These are phyloP conservation scores for Callimorpha dominula DNA, from an alignment of 2,888 invertebrate species.

Conservation along the genomic window DNA sequence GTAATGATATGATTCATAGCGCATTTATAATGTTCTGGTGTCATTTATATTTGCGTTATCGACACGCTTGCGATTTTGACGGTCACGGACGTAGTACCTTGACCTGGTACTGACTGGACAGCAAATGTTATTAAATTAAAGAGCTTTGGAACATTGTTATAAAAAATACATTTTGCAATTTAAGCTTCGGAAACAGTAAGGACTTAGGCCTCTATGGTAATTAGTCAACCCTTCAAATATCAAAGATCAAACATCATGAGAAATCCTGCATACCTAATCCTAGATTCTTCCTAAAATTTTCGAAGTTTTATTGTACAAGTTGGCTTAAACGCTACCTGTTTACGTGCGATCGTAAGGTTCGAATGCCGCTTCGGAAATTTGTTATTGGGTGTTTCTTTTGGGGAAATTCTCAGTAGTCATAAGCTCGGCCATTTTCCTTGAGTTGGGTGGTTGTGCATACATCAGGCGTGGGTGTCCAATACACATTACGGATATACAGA, in stretches of 20 bases:
- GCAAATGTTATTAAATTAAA: background rate
- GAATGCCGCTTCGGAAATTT: background rate
- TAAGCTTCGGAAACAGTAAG: too few species aligned
- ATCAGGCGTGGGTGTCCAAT: background rate
- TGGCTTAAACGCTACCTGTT: background rate
- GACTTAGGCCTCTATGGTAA: background rate
- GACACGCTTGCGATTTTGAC: conserved; percentile 31
- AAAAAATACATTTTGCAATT: background rate
- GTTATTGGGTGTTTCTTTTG: background rate
- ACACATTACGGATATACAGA: background rate
- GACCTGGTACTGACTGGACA: background rate
- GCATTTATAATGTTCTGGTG: conserved; percentile 35
- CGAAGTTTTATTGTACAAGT: background rate
- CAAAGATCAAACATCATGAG: background rate
- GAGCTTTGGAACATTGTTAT: background rate
- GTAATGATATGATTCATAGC: conserved; percentile 42
- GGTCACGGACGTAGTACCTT: conserved; percentile 36
- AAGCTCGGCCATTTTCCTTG: background rate
- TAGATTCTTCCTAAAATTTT: background rate
- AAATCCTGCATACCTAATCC: background rate
- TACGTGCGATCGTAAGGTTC: background rate
- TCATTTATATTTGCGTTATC: conserved; percentile 40
- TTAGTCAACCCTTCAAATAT: background rate
- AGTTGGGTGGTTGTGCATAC: background rate
- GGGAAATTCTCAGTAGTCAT: background rate